These are phyloP conservation scores for Sternotherus odoratus DNA, from an alignment of 2,797 vertebrate species.

Conservation along the genomic window DNA sequence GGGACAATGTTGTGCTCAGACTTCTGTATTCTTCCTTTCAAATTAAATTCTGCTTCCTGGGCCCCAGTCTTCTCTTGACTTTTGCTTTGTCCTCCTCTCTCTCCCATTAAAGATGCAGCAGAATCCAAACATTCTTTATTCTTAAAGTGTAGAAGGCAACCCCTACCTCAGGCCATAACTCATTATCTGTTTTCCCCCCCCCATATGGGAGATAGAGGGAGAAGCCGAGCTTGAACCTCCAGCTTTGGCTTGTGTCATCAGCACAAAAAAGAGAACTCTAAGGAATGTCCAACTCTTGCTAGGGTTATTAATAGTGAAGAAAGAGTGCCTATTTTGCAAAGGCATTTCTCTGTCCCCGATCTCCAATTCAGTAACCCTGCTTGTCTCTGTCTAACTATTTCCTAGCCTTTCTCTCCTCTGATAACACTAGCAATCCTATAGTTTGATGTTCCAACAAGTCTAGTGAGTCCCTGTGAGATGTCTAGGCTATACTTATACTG, in stretches of 20 bases:
- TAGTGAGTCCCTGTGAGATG: not conserved
- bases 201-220: not conserved
- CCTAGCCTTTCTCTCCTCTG: not conserved
- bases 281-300: not conserved
- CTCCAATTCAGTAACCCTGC: not conserved
- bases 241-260: not conserved
- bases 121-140: not conserved
- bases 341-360: not conserved
- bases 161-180: not conserved
- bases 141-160: not conserved
- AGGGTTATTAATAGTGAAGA: not conserved
- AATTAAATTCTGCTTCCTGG: not conserved
- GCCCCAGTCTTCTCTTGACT: not conserved
- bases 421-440: not conserved
- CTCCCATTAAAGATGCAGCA: accelerated
- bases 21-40: not conserved
- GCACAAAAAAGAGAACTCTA: not conserved
- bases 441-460: not conserved
- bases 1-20: not conserved
- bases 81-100: not conserved
- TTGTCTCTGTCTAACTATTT: not conserved
- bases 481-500: not conserved
- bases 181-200: not conserved
- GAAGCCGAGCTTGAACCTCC: not conserved
- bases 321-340: not conserved